Evolutionary conservation across 1,140 invertebrate genomes (phyloP).

Genomic region (Probaryconus sp.): DNA sequence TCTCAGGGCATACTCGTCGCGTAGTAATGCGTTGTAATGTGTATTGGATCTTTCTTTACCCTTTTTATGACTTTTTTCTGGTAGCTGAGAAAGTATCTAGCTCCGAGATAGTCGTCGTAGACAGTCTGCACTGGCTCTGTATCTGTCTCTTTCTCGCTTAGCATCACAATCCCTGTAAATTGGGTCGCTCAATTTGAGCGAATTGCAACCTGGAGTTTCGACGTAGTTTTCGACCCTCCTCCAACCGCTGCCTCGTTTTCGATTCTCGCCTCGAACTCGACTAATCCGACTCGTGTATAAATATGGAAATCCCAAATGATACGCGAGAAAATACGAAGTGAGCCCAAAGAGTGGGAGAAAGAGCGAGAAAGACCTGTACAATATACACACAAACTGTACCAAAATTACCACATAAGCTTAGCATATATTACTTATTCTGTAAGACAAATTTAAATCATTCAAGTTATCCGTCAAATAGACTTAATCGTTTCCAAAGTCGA

Average conservation of each 20-base stretch:
- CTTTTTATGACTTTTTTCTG: slow-evolving; percentile 18
- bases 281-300: slow-evolving; percentile 63
- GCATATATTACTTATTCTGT: slow-evolving; percentile 27
- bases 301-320: slow-evolving; percentile 69
- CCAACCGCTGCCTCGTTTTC: slow-evolving; percentile 62
- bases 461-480: neutral
- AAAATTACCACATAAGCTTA: slow-evolving; percentile 45
- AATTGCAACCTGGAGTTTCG: slow-evolving; percentile 67
- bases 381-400: slow-evolving; percentile 39
- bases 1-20: neutral
- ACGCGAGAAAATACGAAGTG: slow-evolving; percentile 50
- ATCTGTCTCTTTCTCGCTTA: slow-evolving; percentile 62
- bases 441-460: slow-evolving; percentile 38
- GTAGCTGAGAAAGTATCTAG: slow-evolving; percentile 26
- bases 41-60: slow-evolving; percentile 42
- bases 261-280: slow-evolving; percentile 63
- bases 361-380: slow-evolving; percentile 2
- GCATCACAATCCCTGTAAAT: slow-evolving; percentile 76
- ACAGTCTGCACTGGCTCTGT: slow-evolving; percentile 18
- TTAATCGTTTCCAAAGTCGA: neutral
- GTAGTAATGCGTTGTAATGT: slow-evolving; percentile 10
- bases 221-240: slow-evolving; percentile 47
- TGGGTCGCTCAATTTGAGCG: slow-evolving; percentile 75
- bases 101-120: slow-evolving; percentile 17
- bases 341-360: slow-evolving; percentile 31